Conservation (phyloP, 2,888 invertebrate genomes). For the Cosmia pyralina region DNA sequence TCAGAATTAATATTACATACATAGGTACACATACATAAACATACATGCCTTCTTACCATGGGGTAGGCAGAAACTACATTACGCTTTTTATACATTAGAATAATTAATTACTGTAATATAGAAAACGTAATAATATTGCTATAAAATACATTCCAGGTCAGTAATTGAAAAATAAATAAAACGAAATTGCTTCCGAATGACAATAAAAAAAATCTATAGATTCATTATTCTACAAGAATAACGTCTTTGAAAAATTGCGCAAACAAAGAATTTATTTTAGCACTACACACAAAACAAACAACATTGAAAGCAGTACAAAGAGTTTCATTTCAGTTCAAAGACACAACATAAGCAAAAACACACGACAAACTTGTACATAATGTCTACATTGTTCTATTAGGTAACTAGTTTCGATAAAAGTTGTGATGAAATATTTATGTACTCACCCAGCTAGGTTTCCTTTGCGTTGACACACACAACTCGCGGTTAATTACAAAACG, state of each 20-base stretch:
- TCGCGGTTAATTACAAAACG: slow-evolving; percentile 82
- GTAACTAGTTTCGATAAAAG: slow-evolving; percentile 64
- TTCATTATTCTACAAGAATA: neutral
- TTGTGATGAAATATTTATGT: slow-evolving; percentile 73
- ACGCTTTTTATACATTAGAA: no score
- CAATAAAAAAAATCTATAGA: neutral
- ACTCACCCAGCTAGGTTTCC: slow-evolving; percentile 78
- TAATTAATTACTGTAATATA: no score
- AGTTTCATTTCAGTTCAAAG: slow-evolving; percentile 24
- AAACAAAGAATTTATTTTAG: slow-evolving; percentile 21
- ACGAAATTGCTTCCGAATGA: neutral
- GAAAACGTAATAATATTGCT: neutral
- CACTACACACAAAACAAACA: slow-evolving; percentile 34
- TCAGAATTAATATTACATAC: neutral
- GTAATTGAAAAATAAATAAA: neutral
- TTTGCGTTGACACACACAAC: slow-evolving; percentile 75
- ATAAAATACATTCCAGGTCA: neutral
- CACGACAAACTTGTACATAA: slow-evolving; percentile 25
- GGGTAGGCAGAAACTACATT: no score
- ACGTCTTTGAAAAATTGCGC: slow-evolving; percentile 14
- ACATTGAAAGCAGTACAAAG: slow-evolving; percentile 30
- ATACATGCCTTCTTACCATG: no score
- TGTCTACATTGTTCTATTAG: slow-evolving; percentile 36
- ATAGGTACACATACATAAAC: no score
- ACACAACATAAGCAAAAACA: slow-evolving; percentile 31